Conservation (phyloP, 2,797 vertebrate genomes). For the Loriculus beryllinus region DNA sequence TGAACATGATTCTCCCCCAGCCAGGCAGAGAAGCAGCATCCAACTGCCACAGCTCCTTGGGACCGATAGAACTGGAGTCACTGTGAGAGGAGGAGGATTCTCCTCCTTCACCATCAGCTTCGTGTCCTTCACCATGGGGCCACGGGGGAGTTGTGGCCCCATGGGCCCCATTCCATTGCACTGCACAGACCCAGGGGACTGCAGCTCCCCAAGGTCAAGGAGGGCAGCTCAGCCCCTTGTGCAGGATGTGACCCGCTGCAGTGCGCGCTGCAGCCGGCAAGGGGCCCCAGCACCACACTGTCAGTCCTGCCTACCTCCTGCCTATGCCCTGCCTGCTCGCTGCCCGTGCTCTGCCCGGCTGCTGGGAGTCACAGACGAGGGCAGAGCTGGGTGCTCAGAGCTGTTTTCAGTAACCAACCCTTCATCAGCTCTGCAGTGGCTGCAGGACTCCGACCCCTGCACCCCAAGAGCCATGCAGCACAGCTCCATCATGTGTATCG, state of each 20-base stretch:
- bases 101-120: not conserved
- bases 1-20: not conserved
- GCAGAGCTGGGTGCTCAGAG: not conserved
- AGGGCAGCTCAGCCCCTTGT: not conserved
- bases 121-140: not conserved
- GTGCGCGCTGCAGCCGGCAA: not conserved
- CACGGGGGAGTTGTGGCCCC: not conserved
- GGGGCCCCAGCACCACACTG: not conserved
- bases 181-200: not conserved
- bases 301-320: not conserved
- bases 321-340: not conserved
- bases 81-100: not conserved
- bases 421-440: not conserved
- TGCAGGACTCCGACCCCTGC: not conserved
- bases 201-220: not conserved
- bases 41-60: not conserved
- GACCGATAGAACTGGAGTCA: fast-evolving
- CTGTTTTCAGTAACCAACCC: not conserved
- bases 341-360: not conserved
- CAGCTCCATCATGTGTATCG: not conserved
- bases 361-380: not conserved
- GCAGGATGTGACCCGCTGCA: not conserved
- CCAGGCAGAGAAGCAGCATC: not conserved
- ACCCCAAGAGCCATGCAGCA: not conserved
- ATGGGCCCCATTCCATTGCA: fast-evolving